These are phyloP conservation scores for Rhinichthys osculus DNA, from an alignment of 2,797 vertebrate species.

Conservation along the genomic window DNA sequence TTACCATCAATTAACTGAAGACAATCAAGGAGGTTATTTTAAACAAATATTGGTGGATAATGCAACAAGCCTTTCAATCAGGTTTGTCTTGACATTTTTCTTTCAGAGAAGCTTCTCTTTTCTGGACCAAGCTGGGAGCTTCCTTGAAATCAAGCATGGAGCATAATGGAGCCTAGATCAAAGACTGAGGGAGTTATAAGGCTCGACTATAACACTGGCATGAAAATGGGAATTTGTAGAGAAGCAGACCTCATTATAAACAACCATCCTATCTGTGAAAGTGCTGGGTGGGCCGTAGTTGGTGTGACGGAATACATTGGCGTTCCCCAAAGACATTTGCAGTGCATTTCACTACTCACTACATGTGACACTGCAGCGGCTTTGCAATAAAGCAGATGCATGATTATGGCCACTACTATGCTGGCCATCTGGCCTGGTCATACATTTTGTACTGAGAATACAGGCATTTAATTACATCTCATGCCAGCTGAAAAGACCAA, in stretches of 20 bases:
- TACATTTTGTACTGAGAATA: slow-evolving; percentile 16
- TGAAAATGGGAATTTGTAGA: slow-evolving; percentile 48
- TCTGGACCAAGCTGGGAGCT: slow-evolving; percentile 9
- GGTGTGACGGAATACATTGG: slow-evolving; percentile 8
- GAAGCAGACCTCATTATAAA: slow-evolving; percentile 43
- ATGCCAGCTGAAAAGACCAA: slow-evolving; percentile 9
- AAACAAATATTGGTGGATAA: slow-evolving; percentile 49
- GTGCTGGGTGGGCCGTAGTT: not conserved
- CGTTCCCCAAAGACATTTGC: slow-evolving; percentile 14
- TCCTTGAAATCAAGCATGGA: slow-evolving; percentile 31
- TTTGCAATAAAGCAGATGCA: slow-evolving; percentile 24
- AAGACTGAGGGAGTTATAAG: slow-evolving; percentile 21
- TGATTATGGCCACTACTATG: slow-evolving; percentile 1
- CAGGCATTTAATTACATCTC: not conserved
- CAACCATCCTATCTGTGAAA: slow-evolving; percentile 10
- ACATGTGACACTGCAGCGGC: not conserved
- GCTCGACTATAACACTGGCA: slow-evolving; percentile 22
- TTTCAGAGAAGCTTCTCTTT: not conserved
- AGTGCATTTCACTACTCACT: slow-evolving; percentile 18
- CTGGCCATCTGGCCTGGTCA: slow-evolving; percentile 9
- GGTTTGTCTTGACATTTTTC: slow-evolving; percentile 17
- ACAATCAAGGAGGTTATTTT: slow-evolving; percentile 49
- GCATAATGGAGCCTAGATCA: slow-evolving; percentile 42
- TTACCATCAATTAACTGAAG: slow-evolving; percentile 50
- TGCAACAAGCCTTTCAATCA: slow-evolving; percentile 22